phyloP scores from a whole-genome alignment of 2,113 vertebrate species.

The Platichthys stellatus region DNA sequence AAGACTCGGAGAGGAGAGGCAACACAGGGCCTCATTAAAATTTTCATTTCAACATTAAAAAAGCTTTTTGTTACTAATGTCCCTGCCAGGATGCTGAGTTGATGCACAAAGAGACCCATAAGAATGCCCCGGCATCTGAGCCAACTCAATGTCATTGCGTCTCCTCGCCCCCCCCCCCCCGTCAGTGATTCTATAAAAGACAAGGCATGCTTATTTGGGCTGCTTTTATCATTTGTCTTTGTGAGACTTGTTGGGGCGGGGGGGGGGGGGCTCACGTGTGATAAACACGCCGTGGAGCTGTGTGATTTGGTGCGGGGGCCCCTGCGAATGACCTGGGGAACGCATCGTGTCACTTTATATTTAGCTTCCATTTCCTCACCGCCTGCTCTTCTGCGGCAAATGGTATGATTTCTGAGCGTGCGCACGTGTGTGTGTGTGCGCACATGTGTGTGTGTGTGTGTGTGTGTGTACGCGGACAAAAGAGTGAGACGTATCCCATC shows the following conservation, averaged over 20 bases:
- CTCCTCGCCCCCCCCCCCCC: slow-evolving; percentile 36
- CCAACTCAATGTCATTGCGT: slow-evolving; percentile 67
- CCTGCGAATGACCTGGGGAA: slow-evolving; percentile 70
- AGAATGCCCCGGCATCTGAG: slow-evolving; percentile 58
- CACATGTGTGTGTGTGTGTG: background rate
- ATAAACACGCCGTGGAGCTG: slow-evolving; percentile 57
- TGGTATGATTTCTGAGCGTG: slow-evolving; percentile 58
- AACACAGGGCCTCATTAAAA: slow-evolving; percentile 80
- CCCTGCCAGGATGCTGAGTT: slow-evolving; percentile 72
- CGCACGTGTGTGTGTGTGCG: background rate
- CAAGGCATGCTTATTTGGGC: slow-evolving; percentile 64
- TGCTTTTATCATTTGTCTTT: slow-evolving; percentile 54
- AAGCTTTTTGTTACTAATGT: slow-evolving; percentile 79
- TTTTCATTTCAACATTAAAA: slow-evolving; percentile 81
- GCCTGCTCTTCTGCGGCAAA: slow-evolving; percentile 61
- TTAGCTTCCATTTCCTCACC: slow-evolving; percentile 73
- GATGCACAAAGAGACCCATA: slow-evolving; percentile 62
- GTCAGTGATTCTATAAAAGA: slow-evolving; percentile 64
- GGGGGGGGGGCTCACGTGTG: slow-evolving; percentile 27
- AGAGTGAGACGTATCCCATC: slow-evolving; percentile 71
- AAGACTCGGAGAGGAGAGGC: slow-evolving; percentile 69
- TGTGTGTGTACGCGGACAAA: slow-evolving; percentile 25
- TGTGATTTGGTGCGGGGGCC: slow-evolving; percentile 61
- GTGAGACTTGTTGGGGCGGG: background rate
- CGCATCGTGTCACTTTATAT: slow-evolving; percentile 74